Evolutionary conservation across 2,797 vertebrate species (phyloP).

Genomic region (Enteromius afrohamiltoni): DNA sequence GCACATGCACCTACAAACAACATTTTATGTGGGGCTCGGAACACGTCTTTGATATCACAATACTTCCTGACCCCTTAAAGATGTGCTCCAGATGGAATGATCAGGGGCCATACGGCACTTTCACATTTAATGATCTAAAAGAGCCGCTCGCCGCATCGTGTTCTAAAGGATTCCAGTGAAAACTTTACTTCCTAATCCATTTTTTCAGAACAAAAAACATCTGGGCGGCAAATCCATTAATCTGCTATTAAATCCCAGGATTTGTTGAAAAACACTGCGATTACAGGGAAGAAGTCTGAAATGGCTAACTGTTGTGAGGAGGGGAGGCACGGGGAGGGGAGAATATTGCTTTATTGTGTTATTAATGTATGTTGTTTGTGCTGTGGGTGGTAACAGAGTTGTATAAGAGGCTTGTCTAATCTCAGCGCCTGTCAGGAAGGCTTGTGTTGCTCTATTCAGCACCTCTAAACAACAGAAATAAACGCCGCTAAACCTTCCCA

Average conservation of each 20-base stretch:
- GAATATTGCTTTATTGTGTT: conserved; percentile 68
- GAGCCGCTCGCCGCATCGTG: conserved; percentile 82
- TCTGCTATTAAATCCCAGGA: conserved; percentile 98
- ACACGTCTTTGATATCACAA: conserved; percentile 59
- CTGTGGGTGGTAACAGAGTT: conserved; percentile 87
- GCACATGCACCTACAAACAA: conserved; percentile 51
- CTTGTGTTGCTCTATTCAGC: conserved; percentile 60
- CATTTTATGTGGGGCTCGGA: conserved; percentile 72
- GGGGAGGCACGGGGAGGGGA: conserved; percentile 71
- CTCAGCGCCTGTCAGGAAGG: conserved; percentile 91
- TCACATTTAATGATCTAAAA: conserved; percentile 83
- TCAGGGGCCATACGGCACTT: conserved; percentile 81
- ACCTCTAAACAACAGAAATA: conserved; percentile 57
- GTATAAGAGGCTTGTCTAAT: conserved; percentile 98
- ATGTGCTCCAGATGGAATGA: conserved; percentile 84
- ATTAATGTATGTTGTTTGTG: conserved; percentile 92
- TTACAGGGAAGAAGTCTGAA: conserved; percentile 94
- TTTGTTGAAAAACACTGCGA: conserved; percentile 99
- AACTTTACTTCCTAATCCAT: conserved; percentile 98
- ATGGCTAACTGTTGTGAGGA: conserved; percentile 87
- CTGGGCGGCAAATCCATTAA: conserved; percentile 97
- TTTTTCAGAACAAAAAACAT: conserved; percentile 99
- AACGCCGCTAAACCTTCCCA: conserved; percentile 28
- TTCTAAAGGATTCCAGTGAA: conserved; percentile 84
- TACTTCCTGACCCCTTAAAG: conserved; percentile 81